A percentile compares a stretch with the other conserved stretches of the same genome.
These are phyloP conservation scores for Agriopis marginaria DNA, from an alignment of 2,888 invertebrate species.

Conservation along the genomic window DNA sequence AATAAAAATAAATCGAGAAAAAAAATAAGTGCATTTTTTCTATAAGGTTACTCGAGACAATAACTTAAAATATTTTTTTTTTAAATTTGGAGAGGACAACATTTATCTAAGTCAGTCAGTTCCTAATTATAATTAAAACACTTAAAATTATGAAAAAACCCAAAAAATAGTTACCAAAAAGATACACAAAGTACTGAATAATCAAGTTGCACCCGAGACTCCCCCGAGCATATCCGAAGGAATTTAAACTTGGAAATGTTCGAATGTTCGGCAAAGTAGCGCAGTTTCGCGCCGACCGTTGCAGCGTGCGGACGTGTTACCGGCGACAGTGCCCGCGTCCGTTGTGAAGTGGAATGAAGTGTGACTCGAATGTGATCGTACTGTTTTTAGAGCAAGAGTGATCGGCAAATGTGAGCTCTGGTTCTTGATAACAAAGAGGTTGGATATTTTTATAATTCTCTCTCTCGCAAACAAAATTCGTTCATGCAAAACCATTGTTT, in stretches of 20 bases:
- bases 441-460: slow-evolving; percentile 26
- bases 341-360: slow-evolving; percentile 63
- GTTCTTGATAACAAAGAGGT: slow-evolving; percentile 31
- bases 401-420: slow-evolving; percentile 31
- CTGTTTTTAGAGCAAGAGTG: slow-evolving; percentile 38
- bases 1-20: no score
- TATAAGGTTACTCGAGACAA: no score
- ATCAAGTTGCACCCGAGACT: slow-evolving; percentile 52
- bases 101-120: no score
- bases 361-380: slow-evolving; percentile 55
- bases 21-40: no score
- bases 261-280: slow-evolving; percentile 51
- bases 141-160: no score
- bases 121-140: no score
- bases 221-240: slow-evolving; percentile 60
- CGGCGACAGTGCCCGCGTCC: slow-evolving; percentile 46
- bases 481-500: not conserved
- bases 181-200: no score
- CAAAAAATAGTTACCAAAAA: no score
- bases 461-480: not conserved
- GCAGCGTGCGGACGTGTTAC: slow-evolving; percentile 51
- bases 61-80: no score
- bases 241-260: slow-evolving; percentile 62
- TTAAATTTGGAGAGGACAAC: no score
- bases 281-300: slow-evolving; percentile 64